Base-by-base conservation (phyloP, 2,113 vertebrate genomes). In the Eptatretus burgeri region DNA sequence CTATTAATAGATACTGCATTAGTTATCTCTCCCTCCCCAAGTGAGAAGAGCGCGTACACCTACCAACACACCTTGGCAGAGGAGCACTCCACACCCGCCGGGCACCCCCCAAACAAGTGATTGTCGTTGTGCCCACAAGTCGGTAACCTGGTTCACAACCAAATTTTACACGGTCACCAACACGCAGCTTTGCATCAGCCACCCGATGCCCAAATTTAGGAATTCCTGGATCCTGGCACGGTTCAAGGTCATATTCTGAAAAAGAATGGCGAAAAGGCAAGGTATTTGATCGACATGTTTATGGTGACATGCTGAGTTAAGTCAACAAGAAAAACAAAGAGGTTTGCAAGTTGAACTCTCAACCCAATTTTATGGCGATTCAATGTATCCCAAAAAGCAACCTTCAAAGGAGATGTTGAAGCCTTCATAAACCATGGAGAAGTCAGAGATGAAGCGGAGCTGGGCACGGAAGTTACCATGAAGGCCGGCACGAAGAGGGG, bases 51-150 rank as follows among this genome's bases (percentile, higher is more conserved):
- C 20, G 68, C 82, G 87, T 88, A 83, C 83, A 98, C 91, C 85
- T 98, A 98, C 91, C 91, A 81, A 98, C 91, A 93, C 91, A 98
- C 87, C 89, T 93, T 87, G 91, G 91, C 82, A 95, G 89, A 84
- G 85, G 84, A 78, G 86, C 85, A 74, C 91, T 94, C 91, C 91
- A 98, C 72, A 98, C 83, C 66, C 85, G 81, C 79, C 91, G 81
- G 74, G 86, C 80, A 76, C 91, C 89, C 70, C 91, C 91, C 72
- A 95, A 82, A 77, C 89, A 98, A 71, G 84, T 83, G 79, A 94
- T 82, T 63, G 77, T 78, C 16, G 80, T 70, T 0, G 82, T 80
- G 13, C 89, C 91, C 74, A 94, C 86, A 68, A 98, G 78, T n/a
- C 91, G 80, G 72, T 98, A 98, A 60, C 89, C 89, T 0, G 91